phyloP scores from a whole-genome alignment of 2,888 invertebrate species.

The Bhutanitis thaidina region DNA sequence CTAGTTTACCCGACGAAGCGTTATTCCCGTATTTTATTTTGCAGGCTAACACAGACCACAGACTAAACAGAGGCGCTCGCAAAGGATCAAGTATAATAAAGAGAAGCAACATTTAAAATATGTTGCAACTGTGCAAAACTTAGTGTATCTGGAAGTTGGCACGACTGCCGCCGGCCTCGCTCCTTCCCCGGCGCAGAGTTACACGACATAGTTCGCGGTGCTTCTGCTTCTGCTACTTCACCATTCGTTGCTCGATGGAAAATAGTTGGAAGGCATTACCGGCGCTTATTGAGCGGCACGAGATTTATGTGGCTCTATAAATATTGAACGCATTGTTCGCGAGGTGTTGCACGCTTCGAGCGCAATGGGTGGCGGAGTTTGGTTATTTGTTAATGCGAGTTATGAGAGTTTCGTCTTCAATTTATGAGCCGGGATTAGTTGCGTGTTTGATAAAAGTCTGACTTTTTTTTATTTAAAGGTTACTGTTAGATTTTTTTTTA shows the following conservation, averaged over 20 bases:
- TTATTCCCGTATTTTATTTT: background rate
- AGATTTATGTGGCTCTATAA: constrained; percentile 16
- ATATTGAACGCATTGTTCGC: constrained; percentile 9
- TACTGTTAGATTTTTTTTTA: too few species aligned
- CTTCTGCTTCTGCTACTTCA: background rate
- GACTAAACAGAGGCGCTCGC: background rate
- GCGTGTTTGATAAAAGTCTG: too few species aligned
- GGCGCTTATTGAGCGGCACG: constrained; percentile 8
- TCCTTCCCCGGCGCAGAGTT: background rate
- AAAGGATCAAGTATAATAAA: constrained; percentile 4
- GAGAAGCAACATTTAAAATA: constrained; percentile 14
- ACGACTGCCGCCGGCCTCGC: constrained; percentile 3
- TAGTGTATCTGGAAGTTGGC: constrained; percentile 11
- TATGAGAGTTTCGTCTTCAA: background rate
- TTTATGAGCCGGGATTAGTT: too few species aligned
- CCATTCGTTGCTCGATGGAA: background rate
- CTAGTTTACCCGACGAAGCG: background rate
- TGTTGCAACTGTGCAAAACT: constrained; percentile 5
- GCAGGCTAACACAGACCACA: background rate
- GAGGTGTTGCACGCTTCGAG: background rate
- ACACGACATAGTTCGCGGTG: constrained; percentile 16
- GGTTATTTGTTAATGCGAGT: background rate
- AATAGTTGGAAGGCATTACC: constrained; percentile 9
- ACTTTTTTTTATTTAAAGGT: too few species aligned
- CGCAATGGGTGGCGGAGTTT: background rate